A percentile compares a stretch with the other conserved stretches of the same genome.
phyloP scores from a whole-genome alignment of 2,888 invertebrate species.

The Scaptomyza reducta region DNA sequence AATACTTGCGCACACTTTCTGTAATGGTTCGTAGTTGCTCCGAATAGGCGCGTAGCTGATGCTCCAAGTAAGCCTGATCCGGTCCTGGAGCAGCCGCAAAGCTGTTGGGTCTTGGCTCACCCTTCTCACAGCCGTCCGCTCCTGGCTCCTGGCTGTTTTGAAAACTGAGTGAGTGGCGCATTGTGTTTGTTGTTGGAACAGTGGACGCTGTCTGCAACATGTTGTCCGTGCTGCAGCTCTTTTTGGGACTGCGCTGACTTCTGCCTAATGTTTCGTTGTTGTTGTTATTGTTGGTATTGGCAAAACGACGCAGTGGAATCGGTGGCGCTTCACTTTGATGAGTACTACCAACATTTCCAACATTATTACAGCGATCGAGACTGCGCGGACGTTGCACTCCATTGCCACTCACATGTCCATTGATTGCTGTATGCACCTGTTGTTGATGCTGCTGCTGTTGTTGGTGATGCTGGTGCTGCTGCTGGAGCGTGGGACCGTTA shows the following conservation, averaged over 20 bases:
- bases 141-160: constrained; percentile 76
- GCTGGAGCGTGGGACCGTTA: constrained; percentile 42
- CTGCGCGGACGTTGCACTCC: constrained; percentile 81
- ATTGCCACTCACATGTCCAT: constrained; percentile 59
- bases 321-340: constrained; percentile 77
- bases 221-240: constrained; percentile 81
- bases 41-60: constrained; percentile 83
- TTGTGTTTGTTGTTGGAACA: constrained; percentile 50
- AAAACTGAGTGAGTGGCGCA: constrained; percentile 83
- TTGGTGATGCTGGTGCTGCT: constrained; percentile 41
- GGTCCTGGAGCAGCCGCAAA: constrained; percentile 82
- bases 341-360: constrained; percentile 11
- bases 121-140: constrained; percentile 52
- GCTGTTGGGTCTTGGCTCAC: constrained; percentile 77
- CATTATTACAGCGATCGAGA: constrained; percentile 81
- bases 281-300: constrained; percentile 46
- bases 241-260: constrained; percentile 71
- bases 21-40: constrained; percentile 84
- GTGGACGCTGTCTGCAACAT: constrained; percentile 55
- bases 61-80: constrained; percentile 84
- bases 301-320: constrained; percentile 81
- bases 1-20: constrained; percentile 84
- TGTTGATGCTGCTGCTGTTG: constrained; percentile 27
- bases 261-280: constrained; percentile 60
- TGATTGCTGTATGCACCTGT: constrained; percentile 19